Percentiles rank a stretch among this genome's conserved stretches.
Evolutionary conservation across 2,888 invertebrate species (phyloP).

Genomic region (Drosophila yooni): DNA sequence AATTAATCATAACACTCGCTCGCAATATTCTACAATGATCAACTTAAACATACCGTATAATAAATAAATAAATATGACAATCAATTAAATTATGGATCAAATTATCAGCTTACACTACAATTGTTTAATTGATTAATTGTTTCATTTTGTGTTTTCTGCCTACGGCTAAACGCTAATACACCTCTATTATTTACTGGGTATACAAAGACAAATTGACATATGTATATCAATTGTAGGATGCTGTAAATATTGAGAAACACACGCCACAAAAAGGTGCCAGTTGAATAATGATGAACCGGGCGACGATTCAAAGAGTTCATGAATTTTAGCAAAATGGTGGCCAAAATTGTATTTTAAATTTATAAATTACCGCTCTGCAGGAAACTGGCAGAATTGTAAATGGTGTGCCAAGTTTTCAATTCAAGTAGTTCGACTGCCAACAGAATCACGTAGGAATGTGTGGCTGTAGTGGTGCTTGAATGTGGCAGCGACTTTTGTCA

Average conservation of each 20-base stretch:
- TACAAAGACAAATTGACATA: conserved; percentile 1
- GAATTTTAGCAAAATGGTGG: conserved; percentile 33
- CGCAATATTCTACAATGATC: neutral
- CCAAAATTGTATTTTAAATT: conserved; percentile 55
- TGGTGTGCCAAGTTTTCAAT: conserved; percentile 58
- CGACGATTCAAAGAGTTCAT: conserved; percentile 18
- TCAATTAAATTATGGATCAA: neutral
- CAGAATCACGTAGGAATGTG: conserved; percentile 2
- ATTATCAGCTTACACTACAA: neutral
- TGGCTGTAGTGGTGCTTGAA: conserved; percentile 13
- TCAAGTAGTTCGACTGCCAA: conserved; percentile 48
- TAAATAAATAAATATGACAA: neutral
- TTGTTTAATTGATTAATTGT: no score
- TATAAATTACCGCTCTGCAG: conserved; percentile 62
- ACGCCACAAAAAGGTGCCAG: neutral
- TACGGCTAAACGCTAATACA: no score
- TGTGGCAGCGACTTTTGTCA: conserved; percentile 60
- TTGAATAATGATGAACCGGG: conserved; percentile 13
- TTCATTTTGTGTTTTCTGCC: neutral
- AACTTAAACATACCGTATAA: neutral
- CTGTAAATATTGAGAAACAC: neutral
- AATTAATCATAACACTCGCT: conserved; percentile 35
- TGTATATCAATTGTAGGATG: conserved; percentile 15
- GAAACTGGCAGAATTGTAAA: conserved; percentile 22
- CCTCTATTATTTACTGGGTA: no score